Evolutionary conservation across 2,888 invertebrate genomes (phyloP).

Genomic region (Melikaiella ostensackeni): DNA sequence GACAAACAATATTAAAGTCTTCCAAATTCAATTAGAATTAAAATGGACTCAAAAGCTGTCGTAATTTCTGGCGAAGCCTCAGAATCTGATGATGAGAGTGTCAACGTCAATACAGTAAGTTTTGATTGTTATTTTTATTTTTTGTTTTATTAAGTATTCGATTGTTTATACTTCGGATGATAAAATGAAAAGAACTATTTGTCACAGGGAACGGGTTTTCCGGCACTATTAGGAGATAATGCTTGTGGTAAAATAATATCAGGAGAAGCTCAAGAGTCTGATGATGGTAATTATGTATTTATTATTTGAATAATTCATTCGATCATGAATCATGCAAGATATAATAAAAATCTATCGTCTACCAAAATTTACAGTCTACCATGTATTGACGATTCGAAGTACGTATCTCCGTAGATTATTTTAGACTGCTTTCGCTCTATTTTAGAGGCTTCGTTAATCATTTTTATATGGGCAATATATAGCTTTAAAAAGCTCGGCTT

Average conservation of each 20-base stretch:
- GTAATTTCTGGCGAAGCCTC: slow-evolving; percentile 74
- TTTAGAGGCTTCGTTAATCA: not conserved
- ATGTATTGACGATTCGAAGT: slow-evolving; percentile 8
- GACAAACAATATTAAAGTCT: not conserved
- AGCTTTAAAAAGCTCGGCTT: not conserved
- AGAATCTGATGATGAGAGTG: slow-evolving; percentile 73
- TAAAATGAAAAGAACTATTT: slow-evolving; percentile 26
- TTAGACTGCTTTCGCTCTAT: not conserved
- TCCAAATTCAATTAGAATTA: not conserved
- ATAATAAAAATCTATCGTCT: not conserved
- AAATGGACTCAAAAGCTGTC: slow-evolving; percentile 73
- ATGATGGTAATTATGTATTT: slow-evolving; percentile 66
- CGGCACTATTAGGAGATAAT: slow-evolving; percentile 61
- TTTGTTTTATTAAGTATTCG: not conserved
- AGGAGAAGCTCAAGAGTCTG: slow-evolving; percentile 74
- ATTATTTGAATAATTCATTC: not conserved
- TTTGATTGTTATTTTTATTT: slow-evolving; percentile 17
- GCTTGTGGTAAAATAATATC: slow-evolving; percentile 72
- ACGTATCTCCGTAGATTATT: not conserved
- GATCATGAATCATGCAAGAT: not conserved
- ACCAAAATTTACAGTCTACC: slow-evolving; percentile 28
- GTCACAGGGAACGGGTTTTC: slow-evolving; percentile 66
- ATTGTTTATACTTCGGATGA: not conserved
- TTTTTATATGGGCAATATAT: not conserved
- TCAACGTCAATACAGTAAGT: slow-evolving; percentile 66